Evolutionary conservation across 2,888 invertebrate species (phyloP), one percentile per base, ranked within the genome.

Genomic region (Sminthurinus aureus): DNA sequence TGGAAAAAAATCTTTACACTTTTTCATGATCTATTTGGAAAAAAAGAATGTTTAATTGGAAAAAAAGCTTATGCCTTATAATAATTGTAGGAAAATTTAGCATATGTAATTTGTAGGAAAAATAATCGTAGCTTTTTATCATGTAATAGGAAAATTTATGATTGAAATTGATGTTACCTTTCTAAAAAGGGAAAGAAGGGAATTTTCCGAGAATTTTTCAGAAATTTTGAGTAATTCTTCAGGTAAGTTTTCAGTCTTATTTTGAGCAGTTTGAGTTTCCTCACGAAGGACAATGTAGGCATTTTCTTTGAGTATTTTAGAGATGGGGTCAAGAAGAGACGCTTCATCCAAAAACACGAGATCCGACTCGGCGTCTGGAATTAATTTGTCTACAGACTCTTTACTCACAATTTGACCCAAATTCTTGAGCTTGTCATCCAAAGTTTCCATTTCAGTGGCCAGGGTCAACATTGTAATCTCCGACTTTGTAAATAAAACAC

Each of bases 301-400:
- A 73, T 58, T 79, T 24, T 83, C 83, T 8, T 74, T 38, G 0
- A 83, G 18, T 24, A n/a, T 18, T 26, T 38, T 22, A 0, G 79
- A 52, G 50, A 73, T 58, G 9, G 64, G 18, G 20, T 24, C 73
- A 66, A 83, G 69, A n/a, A 79, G 24, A 8, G 79, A 20, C 9
- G 20, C 8, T n/a, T 83, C 74, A 83, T 83, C 83, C 9, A 74
- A 11, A 58, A 71, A 52, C 0, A 83, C 79, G 18, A 83, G 24
- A 66, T 83, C 79, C 71, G 75, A 71, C 12, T 52, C 24, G 3
- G 9, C 18, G 2, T 83, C 83, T 18, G 75, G 79, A 15, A 74
- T 38, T 12, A 83, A 52, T 20, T 74, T 73, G 8, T 83, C 79
- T 6, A 79, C 26, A 11, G 74, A 38, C n/a, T 79, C 83, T 58